Base-by-base conservation (phyloP, 2,888 invertebrate genomes). In the Xylota segnis region DNA sequence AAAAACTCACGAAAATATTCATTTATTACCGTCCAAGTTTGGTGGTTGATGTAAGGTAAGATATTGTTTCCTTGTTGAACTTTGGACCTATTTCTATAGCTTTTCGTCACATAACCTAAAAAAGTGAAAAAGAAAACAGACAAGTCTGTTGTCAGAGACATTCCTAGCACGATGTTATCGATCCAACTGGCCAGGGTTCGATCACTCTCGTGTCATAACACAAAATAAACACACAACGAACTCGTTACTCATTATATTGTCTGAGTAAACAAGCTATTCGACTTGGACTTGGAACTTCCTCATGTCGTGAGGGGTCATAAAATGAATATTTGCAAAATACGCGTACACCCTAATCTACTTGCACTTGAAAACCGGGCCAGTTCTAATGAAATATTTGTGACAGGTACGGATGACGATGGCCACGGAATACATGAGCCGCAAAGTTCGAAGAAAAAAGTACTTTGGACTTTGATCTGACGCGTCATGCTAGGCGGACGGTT, bases 381-480 rank as follows among this genome's bases (percentile, higher is more conserved):
- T 40, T 59, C 18, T 23, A 37, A 32, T 52, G 40, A 68, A 32
- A 23, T 16, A 32, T n/a, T n/a, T 34, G 27, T 50, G 50, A 47
- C 16, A 32, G 3, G 16, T n/a, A 43, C 37, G 16, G 27, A 52
- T 50, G 61, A 18, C 29, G 29, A 14, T 9, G 37, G 66, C 47
- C 34, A 23, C 34, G 14, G n/a, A 47, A 29, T 66, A 14, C 7
- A 37, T 10, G 23, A 27, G 37, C n/a, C 29, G 12, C 23, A 9
- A 40, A 54, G 63, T 54, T 61, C 29, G 16, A 54, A 5, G 18
- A 18, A 40, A 27, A 47, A 29, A 29, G n/a, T 47, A 66, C 66
- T 50, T 43, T 61, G 59, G 68, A 77, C 77, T 77, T 77, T 68
- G 61, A 12, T 14, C 52, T 56, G 45, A 3, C 45, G 29, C 61